Percentiles rank a stretch among this genome's conserved stretches.
phyloP scores from a whole-genome alignment of 2,113 vertebrate genomes.

The Neoarius graeffei region DNA sequence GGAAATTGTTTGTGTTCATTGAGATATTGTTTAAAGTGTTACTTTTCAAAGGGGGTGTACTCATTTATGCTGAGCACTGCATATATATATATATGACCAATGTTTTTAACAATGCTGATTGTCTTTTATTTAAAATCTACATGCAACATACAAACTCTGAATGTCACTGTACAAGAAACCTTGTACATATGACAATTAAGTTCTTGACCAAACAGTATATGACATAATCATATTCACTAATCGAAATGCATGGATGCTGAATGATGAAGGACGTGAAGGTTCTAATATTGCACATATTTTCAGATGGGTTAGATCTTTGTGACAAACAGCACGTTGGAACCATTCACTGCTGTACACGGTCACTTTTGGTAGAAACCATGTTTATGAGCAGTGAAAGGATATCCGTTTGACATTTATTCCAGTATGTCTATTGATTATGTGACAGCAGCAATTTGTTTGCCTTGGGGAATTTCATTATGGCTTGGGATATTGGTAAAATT shows the following conservation, averaged over 20 bases:
- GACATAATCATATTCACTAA: slow-evolving; percentile 37
- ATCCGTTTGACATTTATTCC: slow-evolving; percentile 58
- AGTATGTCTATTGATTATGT: slow-evolving; percentile 57
- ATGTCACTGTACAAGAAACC: neutral
- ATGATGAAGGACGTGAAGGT: neutral
- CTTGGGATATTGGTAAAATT: slow-evolving; percentile 50
- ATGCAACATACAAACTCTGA: neutral
- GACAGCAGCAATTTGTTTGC: slow-evolving; percentile 58
- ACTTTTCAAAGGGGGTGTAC: too few relatives aligned
- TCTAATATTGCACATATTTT: neutral
- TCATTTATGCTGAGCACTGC: too few relatives aligned
- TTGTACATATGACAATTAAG: neutral
- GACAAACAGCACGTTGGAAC: slow-evolving; percentile 25
- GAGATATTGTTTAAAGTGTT: too few relatives aligned
- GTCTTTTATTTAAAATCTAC: neutral
- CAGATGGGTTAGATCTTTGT: slow-evolving; percentile 17
- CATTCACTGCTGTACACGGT: neutral
- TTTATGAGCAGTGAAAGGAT: slow-evolving; percentile 49
- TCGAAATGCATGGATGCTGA: slow-evolving; percentile 37
- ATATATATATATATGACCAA: too few relatives aligned
- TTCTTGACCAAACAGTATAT: neutral
- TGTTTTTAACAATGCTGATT: too few relatives aligned
- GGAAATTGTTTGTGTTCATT: too few relatives aligned
- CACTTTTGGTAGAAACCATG: slow-evolving; percentile 36
- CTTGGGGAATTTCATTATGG: slow-evolving; percentile 56